Base-by-base conservation (phyloP, 1,140 invertebrate genomes). In the Drosophila erecta region DNA sequence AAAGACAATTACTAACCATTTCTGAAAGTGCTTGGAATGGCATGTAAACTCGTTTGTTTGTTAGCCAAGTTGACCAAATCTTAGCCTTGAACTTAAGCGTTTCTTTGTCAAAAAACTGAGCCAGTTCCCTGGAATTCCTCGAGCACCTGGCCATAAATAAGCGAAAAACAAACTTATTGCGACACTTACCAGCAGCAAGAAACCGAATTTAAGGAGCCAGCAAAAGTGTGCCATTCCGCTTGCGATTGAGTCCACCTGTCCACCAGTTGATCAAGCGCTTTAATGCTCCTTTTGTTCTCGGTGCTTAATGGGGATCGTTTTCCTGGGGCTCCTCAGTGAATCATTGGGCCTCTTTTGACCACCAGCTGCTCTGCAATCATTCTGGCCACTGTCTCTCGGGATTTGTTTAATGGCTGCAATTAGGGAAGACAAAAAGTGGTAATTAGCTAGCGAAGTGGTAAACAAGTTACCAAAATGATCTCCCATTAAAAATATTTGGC, bases 141-240 rank as follows among this genome's bases (percentile, higher is more conserved):
- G 47, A 41, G 22, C 60, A 70, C 24, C 33, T 70, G 64, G 27
- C 65, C 64, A 57, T 70, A 49, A 70, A 70, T 40, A 56, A 70
- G 54, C 17, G 6, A 50, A 12, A 6, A 50, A 27, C 47, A 8
- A 44, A 24, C 69, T 59, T 73, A 72, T 58, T 62, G 44, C 1
- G 37, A 47, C 43, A 87, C 89, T 90, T 81, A 90, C 89, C 87
- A 90, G 58, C 64, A 90, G 80, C 55, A 90, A 50, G 61, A 90
- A 89, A 43, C 83, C 56, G 43, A 81, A 62, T 87, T 85, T 81
- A 40, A 87, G 74, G 59, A 85, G 80, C 74, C 89, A 91, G 67
- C 89, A 85, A 81, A 90, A 90, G 80, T 90, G 89, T 81, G 89
- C 89, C 89, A 90, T 90, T 54, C 76, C 69, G 60, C 54, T 73